Evolutionary conservation across 2,797 vertebrate species (phyloP).

Genomic region (Gadopsis marmoratus): DNA sequence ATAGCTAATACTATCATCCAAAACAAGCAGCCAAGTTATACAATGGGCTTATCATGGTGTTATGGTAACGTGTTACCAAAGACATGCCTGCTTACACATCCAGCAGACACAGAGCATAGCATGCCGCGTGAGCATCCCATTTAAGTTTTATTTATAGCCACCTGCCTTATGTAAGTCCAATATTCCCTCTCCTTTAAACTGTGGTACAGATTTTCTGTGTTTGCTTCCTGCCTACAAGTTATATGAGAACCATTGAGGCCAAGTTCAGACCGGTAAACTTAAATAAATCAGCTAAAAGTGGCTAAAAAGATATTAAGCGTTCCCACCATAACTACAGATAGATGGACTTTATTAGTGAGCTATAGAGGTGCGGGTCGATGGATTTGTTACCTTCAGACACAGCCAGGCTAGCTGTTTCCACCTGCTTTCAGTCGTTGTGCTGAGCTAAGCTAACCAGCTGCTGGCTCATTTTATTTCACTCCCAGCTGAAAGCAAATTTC

Average conservation of each 20-base stretch:
- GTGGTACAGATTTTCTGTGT: constrained; percentile 15
- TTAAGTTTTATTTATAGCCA: not conserved
- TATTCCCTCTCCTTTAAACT: constrained; percentile 1
- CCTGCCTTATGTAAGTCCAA: not conserved
- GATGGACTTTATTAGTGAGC: not conserved
- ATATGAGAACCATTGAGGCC: not conserved
- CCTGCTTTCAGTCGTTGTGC: not conserved
- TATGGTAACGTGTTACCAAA: not conserved
- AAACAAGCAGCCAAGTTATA: not conserved
- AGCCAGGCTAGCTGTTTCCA: not conserved
- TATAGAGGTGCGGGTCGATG: not conserved
- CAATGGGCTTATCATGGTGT: not conserved
- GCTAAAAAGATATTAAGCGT: not conserved
- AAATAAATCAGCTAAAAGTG: not conserved
- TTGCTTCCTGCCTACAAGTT: constrained; percentile 1
- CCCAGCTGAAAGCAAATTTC: not conserved
- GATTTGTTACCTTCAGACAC: not conserved
- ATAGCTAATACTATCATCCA: not conserved
- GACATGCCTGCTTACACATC: not conserved
- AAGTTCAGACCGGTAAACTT: not conserved
- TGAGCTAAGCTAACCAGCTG: not conserved
- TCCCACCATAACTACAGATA: not conserved
- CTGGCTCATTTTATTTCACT: not conserved
- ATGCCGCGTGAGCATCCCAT: not conserved
- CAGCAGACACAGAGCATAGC: not conserved